Evolutionary conservation across 2,888 invertebrate species (phyloP), one percentile per base, ranked within the genome.

Genomic region (Pimpla rufipes): DNA sequence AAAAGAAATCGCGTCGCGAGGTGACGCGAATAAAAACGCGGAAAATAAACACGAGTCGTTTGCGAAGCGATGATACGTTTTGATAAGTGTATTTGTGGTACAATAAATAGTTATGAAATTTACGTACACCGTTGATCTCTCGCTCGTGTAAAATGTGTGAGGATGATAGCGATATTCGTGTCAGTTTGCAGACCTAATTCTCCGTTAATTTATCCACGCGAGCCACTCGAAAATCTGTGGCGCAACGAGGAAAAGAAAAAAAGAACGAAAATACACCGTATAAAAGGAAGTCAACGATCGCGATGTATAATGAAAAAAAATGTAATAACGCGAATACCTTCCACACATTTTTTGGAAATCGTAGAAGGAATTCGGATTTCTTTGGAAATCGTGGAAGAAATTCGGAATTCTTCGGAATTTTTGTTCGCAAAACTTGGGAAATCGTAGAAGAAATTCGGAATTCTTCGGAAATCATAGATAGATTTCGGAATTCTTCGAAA

Each of bases 1-100:
- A 29, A 5, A 29, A 29, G n/a, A n/a, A n/a, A n/a, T n/a, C n/a
- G n/a, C n/a, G n/a, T n/a, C n/a, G n/a, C n/a, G n/a, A n/a, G n/a
- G n/a, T n/a, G n/a, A n/a, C n/a, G n/a, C n/a, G n/a, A n/a, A n/a
- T n/a, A n/a, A n/a, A n/a, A n/a, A n/a, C n/a, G n/a, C 13, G 47
- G 5, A 16, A 47, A n/a, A 47, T 0, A 47, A 47, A 13, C 16
- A 47, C 47, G 16, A 47, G 5, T 13, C 4, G 47, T 47, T 47
- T 47, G 7, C 1, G 5, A 50, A 50, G 50, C 50, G n/a, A 16
- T 18, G 16, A n/a, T 7, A 16, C 16, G 18, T 7, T n/a, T 18
- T 5, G 50, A 50, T 50, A 50, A 50, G 16, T 50, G 50, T 50
- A 50, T 50, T 18, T 50, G 7, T 50, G 50, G 50, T 50, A 50